Base-by-base conservation (phyloP, 1,140 invertebrate genomes). In the Nasonia longicornis region DNA sequence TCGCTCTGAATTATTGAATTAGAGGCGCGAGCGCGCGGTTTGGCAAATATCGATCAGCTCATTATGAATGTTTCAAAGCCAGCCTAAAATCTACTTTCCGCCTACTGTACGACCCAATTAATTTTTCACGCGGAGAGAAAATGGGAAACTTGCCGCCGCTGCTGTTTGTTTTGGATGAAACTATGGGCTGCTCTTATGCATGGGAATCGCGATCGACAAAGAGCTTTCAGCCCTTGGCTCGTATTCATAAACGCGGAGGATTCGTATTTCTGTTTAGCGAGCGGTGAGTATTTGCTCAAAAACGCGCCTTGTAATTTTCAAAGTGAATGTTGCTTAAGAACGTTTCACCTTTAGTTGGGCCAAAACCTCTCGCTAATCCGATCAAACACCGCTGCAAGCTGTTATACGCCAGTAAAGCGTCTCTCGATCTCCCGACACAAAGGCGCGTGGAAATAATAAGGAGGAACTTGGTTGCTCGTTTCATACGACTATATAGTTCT, bases 1-100 rank as follows among this genome's bases (percentile, higher is more conserved):
- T 11, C 16, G 29, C 12, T 63, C 42, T 79, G 42, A 71, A 79
- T 52, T 14, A 71, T 71, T 71, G 16, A 79, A 71, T 58, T 38
- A 71, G 8, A 42, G 38, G 20, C 0, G 26, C 4, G 26, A 45
- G 35, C 20, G n/a, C 20, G 69, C 20, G 48, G 38, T 45, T n/a
- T 6, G n/a, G 77, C 20, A 12, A 69, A 71, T 45, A 70, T 52
- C 66, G 66, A 78, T 70, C 58, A 35, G 22, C 67, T 72, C 20
- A 71, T 79, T 79, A 71, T 79, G n/a, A 79, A 79, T 79, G 58
- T 71, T 79, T 79, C 8, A 63, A 70, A 70, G 10, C 14, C 6
- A 20, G 22, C 11, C 26, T 29, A 67, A n/a, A 67, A 26, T 29
- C 29, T 67, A 29, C 10, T 8, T 26, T 31, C 6, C 20, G 16